Percentiles rank a stretch among this genome's conserved stretches.
phyloP scores from a whole-genome alignment of 2,113 vertebrate species.

The Chunga burmeisteri region DNA sequence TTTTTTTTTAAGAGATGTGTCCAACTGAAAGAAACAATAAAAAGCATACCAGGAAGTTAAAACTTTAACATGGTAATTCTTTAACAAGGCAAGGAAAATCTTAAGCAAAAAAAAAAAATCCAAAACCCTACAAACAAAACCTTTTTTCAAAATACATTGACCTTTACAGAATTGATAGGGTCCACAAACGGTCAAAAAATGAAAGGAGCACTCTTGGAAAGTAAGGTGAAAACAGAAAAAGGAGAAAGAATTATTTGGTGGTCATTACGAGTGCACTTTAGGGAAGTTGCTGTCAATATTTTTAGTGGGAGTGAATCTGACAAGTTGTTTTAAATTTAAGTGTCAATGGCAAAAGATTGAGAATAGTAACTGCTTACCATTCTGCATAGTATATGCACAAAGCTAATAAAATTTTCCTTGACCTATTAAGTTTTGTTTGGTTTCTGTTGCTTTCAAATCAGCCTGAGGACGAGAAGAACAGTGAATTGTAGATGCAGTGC shows the following conservation, averaged over 20 bases:
- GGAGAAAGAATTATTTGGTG: not conserved
- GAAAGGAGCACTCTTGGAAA: not conserved
- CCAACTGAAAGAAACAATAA: not conserved
- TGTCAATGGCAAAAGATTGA: not conserved
- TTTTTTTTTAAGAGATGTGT: not conserved
- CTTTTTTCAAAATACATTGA: not conserved
- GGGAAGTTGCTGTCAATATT: not conserved
- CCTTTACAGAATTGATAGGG: not conserved
- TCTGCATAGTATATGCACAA: not conserved
- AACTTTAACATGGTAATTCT: not conserved
- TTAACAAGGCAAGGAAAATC: not conserved
- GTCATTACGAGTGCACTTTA: fast-evolving
- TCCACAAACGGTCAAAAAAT: not conserved
- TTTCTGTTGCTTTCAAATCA: not conserved
- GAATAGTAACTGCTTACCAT: not conserved
- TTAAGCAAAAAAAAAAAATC: not conserved
- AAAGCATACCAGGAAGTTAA: not conserved
- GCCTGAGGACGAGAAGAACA: not conserved
- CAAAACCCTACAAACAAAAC: not conserved
- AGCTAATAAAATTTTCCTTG: not conserved
- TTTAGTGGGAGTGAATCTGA: not conserved
- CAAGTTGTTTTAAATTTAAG: not conserved
- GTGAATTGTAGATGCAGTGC: not conserved
- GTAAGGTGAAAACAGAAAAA: not conserved
- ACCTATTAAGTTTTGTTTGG: not conserved